Percentiles rank a stretch among this genome's conserved stretches.
Conservation (phyloP, 2,113 vertebrate genomes). For the Xiphophorus couchianus region DNA sequence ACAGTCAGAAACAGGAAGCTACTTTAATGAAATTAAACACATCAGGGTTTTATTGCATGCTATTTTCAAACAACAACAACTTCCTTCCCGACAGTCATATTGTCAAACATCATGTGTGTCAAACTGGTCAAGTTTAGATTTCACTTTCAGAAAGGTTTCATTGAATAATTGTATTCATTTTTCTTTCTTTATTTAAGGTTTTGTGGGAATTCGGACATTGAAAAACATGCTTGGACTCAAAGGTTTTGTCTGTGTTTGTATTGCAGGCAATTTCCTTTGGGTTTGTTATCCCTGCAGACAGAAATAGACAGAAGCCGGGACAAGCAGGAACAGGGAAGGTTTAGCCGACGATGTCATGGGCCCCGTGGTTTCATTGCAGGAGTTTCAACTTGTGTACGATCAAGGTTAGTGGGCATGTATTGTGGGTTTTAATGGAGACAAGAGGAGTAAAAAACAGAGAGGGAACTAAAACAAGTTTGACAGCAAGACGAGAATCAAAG, state of each 20-base stretch:
- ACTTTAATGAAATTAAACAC: slow-evolving; percentile 37
- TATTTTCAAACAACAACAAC: neutral
- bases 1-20: slow-evolving; percentile 38
- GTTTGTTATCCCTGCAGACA: slow-evolving; percentile 72
- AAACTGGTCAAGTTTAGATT: slow-evolving; percentile 3
- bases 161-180: slow-evolving; percentile 50
- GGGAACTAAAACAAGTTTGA: slow-evolving; percentile 42
- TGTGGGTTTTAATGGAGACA: slow-evolving; percentile 51
- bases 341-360: slow-evolving; percentile 64
- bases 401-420: slow-evolving; percentile 16
- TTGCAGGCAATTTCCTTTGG: slow-evolving; percentile 42
- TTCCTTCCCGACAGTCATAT: neutral
- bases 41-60: neutral
- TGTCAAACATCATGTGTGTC: neutral
- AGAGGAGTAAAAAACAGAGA: slow-evolving; percentile 38
- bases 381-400: slow-evolving; percentile 2
- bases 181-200: slow-evolving; percentile 66
- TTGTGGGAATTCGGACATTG: slow-evolving; percentile 56
- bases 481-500: slow-evolving; percentile 60
- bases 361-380: slow-evolving; percentile 34
- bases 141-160: slow-evolving; percentile 48
- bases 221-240: slow-evolving; percentile 66
- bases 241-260: slow-evolving; percentile 64
- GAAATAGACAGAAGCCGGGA: slow-evolving; percentile 64
- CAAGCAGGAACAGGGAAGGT: slow-evolving; percentile 4